phyloP scores from a whole-genome alignment of 2,797 vertebrate genomes.

The Fistularia tabacaria region DNA sequence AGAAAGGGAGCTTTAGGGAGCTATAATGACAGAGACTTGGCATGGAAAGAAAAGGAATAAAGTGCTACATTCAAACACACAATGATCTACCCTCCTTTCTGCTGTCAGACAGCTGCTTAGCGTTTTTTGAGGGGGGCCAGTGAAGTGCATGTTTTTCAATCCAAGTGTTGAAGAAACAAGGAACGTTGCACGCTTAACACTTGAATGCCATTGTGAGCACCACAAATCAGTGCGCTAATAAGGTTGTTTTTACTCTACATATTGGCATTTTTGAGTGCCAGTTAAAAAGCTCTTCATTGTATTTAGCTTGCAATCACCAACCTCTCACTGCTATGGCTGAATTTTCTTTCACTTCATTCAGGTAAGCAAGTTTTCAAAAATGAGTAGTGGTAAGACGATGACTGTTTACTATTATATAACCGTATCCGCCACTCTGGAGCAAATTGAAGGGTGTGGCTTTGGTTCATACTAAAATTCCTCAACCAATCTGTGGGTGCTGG shows the following conservation, averaged over 20 bases:
- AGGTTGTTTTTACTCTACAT: constrained; percentile 17
- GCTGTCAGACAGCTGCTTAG: constrained; percentile 35
- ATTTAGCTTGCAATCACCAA: too few relatives aligned
- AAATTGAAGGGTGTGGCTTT: constrained; percentile 52
- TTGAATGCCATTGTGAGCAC: constrained; percentile 39
- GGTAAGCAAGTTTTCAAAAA: not conserved
- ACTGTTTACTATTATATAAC: not conserved
- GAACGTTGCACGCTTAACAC: constrained; percentile 30
- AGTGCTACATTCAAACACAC: constrained; percentile 18
- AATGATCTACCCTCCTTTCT: constrained; percentile 35
- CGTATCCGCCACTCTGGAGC: not conserved
- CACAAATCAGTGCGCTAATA: constrained; percentile 38
- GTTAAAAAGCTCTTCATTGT: not conserved
- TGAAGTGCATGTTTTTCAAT: constrained; percentile 34
- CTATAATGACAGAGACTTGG: constrained; percentile 27
- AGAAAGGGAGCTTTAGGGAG: constrained; percentile 17
- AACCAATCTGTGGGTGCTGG: constrained; percentile 46
- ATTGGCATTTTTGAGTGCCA: constrained; percentile 16
- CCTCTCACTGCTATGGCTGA: too few relatives aligned
- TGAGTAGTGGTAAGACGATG: not conserved
- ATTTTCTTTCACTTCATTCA: too few relatives aligned
- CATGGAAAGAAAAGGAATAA: constrained; percentile 15
- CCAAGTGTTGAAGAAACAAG: constrained; percentile 28
- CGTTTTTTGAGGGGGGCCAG: constrained; percentile 21
- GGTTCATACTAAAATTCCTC: constrained; percentile 62